A percentile compares a stretch with the other conserved stretches of the same genome.
These are phyloP conservation scores for Solenopsis invicta DNA, from an alignment of 1,140 invertebrate species.

Conservation along the genomic window DNA sequence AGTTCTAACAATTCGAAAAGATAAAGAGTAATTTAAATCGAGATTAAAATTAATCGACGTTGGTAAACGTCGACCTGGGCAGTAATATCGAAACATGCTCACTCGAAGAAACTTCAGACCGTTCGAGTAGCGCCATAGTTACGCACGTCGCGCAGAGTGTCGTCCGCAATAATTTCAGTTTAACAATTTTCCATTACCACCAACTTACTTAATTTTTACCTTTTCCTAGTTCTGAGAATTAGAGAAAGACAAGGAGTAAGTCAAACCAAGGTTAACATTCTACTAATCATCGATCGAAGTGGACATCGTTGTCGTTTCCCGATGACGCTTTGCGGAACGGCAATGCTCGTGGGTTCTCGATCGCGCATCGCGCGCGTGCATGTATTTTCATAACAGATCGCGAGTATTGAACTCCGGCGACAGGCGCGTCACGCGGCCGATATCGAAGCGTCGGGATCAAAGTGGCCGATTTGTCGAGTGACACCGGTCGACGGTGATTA, in stretches of 20 bases:
- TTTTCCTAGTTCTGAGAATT: too few relatives aligned
- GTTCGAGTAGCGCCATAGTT: background rate
- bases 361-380: background rate
- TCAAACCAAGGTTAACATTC: too few relatives aligned
- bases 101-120: background rate
- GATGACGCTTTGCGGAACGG: background rate
- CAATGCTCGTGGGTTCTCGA: background rate
- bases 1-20: too few relatives aligned
- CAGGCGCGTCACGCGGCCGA: background rate
- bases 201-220: too few relatives aligned
- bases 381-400: background rate
- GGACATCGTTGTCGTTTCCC: background rate
- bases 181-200: too few relatives aligned
- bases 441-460: background rate
- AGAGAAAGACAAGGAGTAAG: too few relatives aligned
- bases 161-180: background rate
- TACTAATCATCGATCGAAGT: too few relatives aligned
- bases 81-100: background rate
- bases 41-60: too few relatives aligned
- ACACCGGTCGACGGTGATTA: slow-evolving; percentile 36
- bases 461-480: slow-evolving; percentile 26
- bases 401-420: background rate
- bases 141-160: background rate
- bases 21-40: too few relatives aligned
- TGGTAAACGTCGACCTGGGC: background rate